phyloP scores from a whole-genome alignment of 2,888 invertebrate genomes.

The Lymantria dispar region DNA sequence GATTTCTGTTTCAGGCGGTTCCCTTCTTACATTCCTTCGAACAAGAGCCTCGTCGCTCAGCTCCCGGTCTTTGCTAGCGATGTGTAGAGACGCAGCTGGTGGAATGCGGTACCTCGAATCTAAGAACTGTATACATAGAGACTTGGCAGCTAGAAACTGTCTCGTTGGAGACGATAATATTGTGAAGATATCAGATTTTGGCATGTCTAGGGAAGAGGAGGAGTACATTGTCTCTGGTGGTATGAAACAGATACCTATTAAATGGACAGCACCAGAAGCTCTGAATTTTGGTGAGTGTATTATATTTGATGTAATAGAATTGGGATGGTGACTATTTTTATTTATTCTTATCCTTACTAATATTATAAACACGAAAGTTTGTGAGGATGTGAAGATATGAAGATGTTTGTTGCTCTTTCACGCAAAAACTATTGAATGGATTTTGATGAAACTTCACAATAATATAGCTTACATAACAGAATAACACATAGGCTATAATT shows the following conservation, averaged over 20 bases:
- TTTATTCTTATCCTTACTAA: too few relatives aligned
- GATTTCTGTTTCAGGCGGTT: constrained; percentile 86
- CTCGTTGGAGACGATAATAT: constrained; percentile 92
- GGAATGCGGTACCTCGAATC: constrained; percentile 97
- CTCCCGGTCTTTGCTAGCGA: constrained; percentile 88
- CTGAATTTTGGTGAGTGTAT: constrained; percentile 90
- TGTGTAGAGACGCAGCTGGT: constrained; percentile 96
- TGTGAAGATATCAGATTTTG: constrained; percentile 98
- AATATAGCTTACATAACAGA: too few relatives aligned
- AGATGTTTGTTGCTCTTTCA: too few relatives aligned
- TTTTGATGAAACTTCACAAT: too few relatives aligned
- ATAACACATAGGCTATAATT: too few relatives aligned
- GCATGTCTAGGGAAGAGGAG: constrained; percentile 98
- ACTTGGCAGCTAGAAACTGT: constrained; percentile 97
- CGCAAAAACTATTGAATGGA: too few relatives aligned
- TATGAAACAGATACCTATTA: constrained; percentile 99
- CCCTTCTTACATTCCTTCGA: constrained; percentile 93
- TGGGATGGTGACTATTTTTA: too few relatives aligned
- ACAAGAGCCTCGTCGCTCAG: constrained; percentile 87
- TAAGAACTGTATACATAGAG: constrained; percentile 97
- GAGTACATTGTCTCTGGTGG: constrained; percentile 98
- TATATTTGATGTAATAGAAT: too few relatives aligned
- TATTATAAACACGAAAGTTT: too few relatives aligned
- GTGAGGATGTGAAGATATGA: too few relatives aligned
- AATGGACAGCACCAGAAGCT: constrained; percentile 99